Conservation (phyloP, 2,888 invertebrate genomes). For the Iphiclides podalirius region DNA sequence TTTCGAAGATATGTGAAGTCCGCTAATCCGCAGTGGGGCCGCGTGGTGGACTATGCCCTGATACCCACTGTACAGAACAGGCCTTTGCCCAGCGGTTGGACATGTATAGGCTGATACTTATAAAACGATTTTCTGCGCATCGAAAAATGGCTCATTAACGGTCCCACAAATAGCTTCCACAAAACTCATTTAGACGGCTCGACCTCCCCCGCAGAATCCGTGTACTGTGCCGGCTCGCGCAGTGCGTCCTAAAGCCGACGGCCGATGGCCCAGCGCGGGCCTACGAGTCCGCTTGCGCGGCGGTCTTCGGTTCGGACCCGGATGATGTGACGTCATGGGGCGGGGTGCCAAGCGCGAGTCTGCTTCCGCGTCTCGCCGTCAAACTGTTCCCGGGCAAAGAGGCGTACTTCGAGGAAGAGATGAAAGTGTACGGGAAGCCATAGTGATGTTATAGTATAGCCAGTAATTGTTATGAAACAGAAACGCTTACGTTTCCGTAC, state of each 20-base stretch:
- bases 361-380: conserved; percentile 47
- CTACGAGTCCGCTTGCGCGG: conserved; percentile 44
- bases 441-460: background rate
- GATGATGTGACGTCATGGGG: conserved; percentile 46
- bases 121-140: too few species aligned
- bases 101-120: too few species aligned
- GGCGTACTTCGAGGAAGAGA: conserved; percentile 46
- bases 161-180: too few species aligned
- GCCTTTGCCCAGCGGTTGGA: too few species aligned
- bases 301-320: conserved; percentile 34
- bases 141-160: too few species aligned
- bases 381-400: conserved; percentile 44
- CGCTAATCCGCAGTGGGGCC: too few species aligned
- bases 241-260: conserved; percentile 42
- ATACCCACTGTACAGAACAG: too few species aligned
- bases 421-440: conserved; percentile 25
- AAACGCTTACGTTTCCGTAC: too few species aligned
- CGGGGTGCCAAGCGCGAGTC: conserved; percentile 30
- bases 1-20: too few species aligned
- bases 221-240: conserved; percentile 51
- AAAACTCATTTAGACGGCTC: too few species aligned
- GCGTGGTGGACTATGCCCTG: too few species aligned
- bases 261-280: conserved; percentile 34
- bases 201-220: conserved; percentile 50
- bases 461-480: background rate